Conservation (phyloP, 2,113 vertebrate species). For the Ibidorhyncha struthersii region DNA sequence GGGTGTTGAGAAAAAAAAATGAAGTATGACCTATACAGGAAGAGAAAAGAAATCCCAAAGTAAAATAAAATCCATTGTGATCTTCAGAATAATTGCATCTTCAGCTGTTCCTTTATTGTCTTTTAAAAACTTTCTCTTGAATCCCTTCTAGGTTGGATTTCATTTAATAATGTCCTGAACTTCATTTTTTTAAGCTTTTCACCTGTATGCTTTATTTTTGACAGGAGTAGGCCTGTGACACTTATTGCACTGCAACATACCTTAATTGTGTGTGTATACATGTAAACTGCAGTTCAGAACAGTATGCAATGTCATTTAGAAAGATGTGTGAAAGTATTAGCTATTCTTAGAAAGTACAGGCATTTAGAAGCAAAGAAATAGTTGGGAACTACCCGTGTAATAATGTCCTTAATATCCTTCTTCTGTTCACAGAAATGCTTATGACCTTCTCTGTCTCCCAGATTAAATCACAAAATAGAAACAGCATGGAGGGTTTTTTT, state of each 20-base stretch:
- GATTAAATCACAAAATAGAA: not conserved
- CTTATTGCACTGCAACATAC: not conserved
- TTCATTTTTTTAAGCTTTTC: not conserved
- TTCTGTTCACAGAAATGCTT: not conserved
- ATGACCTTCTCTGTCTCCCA: not conserved
- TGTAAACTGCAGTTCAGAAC: not conserved
- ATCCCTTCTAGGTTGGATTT: not conserved
- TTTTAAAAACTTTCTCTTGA: not conserved
- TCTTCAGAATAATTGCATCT: not conserved
- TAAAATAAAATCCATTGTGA: not conserved
- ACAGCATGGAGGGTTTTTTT: not conserved
- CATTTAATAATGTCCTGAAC: not conserved
- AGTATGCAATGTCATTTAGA: not conserved
- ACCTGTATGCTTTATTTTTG: not conserved
- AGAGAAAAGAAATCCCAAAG: not conserved
- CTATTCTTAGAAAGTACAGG: not conserved
- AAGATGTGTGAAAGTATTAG: not conserved
- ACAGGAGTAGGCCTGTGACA: not conserved
- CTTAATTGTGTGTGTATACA: not conserved
- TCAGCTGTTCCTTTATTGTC: not conserved
- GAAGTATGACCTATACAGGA: not conserved
- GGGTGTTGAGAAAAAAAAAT: not conserved
- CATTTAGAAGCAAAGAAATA: not conserved
- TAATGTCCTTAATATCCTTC: not conserved
- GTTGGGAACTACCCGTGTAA: not conserved